Evolutionary conservation across 2,888 invertebrate species (phyloP).

Genomic region (Phalangium opilio): DNA sequence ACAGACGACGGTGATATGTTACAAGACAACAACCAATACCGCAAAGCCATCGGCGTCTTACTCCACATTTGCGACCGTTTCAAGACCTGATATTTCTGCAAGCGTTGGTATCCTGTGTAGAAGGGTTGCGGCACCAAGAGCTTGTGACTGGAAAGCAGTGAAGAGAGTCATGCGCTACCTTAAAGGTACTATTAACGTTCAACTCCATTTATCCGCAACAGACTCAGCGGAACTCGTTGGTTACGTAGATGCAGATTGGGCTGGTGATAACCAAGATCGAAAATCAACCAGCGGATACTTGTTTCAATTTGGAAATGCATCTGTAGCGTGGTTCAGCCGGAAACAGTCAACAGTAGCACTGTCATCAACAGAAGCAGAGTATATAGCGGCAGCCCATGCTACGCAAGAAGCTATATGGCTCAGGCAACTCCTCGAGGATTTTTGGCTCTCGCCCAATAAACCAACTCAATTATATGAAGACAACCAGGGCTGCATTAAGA

Average conservation of each 20-base stretch:
- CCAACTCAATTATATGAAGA: background rate
- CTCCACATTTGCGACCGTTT: slow-evolving; percentile 15
- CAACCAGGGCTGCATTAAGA: background rate
- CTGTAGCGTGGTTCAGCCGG: slow-evolving; percentile 9
- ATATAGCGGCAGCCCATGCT: slow-evolving; percentile 16
- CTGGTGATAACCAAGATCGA: slow-evolving; percentile 9
- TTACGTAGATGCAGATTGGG: slow-evolving; percentile 18
- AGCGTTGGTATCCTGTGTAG: slow-evolving; percentile 6
- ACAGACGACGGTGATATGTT: background rate
- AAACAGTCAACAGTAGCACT: slow-evolving; percentile 19
- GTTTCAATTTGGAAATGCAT: background rate
- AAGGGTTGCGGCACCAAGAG: background rate
- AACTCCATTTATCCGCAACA: background rate
- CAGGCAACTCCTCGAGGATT: slow-evolving; percentile 1
- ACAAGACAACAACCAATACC: background rate
- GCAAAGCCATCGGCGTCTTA: slow-evolving; percentile 6
- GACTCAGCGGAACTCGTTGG: slow-evolving; percentile 5
- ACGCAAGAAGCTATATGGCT: slow-evolving; percentile 14
- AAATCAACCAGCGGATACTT: slow-evolving; percentile 17
- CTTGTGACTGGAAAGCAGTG: background rate
- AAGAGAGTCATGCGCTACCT: background rate
- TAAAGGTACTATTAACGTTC: slow-evolving; percentile 2
- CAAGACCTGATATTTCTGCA: slow-evolving; percentile 17
- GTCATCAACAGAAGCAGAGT: slow-evolving; percentile 21
- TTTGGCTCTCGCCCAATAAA: background rate